Conservation (phyloP, 2,888 invertebrate genomes). For the Eledona agricola region DNA sequence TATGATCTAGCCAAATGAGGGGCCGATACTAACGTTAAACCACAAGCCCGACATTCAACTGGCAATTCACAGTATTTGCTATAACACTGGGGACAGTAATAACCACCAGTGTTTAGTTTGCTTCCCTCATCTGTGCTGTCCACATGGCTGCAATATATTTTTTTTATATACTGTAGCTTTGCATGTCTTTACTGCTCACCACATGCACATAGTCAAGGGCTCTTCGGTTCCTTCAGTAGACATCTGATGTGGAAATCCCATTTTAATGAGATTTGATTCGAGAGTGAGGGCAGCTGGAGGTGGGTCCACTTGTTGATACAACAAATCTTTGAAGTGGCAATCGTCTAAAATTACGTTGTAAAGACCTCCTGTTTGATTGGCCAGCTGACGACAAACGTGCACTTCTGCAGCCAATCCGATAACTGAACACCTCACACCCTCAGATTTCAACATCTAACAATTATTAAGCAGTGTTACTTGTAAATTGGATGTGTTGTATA, state of each 20-base stretch:
- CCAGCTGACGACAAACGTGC: slow-evolving; percentile 85
- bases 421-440: slow-evolving; percentile 90
- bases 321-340: slow-evolving; percentile 74
- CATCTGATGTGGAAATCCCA: slow-evolving; percentile 93
- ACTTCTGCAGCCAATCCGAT: slow-evolving; percentile 97
- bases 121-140: slow-evolving; percentile 76
- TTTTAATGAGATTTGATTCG: slow-evolving; percentile 87
- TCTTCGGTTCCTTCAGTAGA: slow-evolving; percentile 67
- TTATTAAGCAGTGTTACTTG: slow-evolving; percentile 1
- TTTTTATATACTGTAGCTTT: slow-evolving; percentile 2
- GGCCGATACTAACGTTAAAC: slow-evolving; percentile 94
- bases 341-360: slow-evolving; percentile 90
- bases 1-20: slow-evolving; percentile 98
- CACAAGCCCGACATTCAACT: slow-evolving; percentile 95
- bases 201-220: slow-evolving; percentile 91
- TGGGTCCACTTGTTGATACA: slow-evolving; percentile 73
- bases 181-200: slow-evolving; percentile 64
- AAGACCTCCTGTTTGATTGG: slow-evolving; percentile 85
- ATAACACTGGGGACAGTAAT: slow-evolving; percentile 94
- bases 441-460: slow-evolving; percentile 73
- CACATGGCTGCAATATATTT: slow-evolving; percentile 72
- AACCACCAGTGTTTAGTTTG: slow-evolving; percentile 79
- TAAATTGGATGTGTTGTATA: slow-evolving; percentile 2
- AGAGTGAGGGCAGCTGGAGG: slow-evolving; percentile 76
- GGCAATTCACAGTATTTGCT: slow-evolving; percentile 98